phyloP scores from a whole-genome alignment of 2,113 vertebrate genomes.

The Alethe castanea region DNA sequence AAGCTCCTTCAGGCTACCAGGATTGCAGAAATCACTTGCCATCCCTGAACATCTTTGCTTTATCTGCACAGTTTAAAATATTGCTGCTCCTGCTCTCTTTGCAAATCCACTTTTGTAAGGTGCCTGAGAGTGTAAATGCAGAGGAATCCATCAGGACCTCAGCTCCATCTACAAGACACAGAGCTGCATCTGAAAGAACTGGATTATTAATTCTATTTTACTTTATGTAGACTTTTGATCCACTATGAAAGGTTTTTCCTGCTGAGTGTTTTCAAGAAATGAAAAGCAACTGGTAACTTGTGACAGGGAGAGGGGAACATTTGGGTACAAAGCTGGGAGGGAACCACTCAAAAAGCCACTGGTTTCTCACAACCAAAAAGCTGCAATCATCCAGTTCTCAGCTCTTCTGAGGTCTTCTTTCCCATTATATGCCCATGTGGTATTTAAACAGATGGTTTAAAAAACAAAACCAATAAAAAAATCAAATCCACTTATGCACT shows the following conservation, averaged over 20 bases:
- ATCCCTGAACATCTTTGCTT: background rate
- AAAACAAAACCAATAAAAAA: background rate
- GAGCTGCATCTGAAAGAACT: background rate
- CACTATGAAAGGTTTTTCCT: background rate
- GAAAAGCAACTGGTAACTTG: background rate
- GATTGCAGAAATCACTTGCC: background rate
- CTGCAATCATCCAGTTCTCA: background rate
- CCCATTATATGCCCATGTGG: background rate
- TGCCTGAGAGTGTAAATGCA: background rate
- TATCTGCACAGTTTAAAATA: background rate
- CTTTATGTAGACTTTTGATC: background rate
- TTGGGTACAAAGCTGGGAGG: background rate
- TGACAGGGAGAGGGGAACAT: background rate
- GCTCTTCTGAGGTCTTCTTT: background rate
- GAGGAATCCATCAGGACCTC: background rate
- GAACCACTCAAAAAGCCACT: background rate
- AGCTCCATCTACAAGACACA: background rate
- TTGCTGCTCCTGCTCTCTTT: background rate
- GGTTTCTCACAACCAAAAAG: background rate
- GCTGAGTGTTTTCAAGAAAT: background rate
- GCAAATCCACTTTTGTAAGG: background rate
- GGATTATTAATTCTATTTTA: background rate
- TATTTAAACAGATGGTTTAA: background rate
- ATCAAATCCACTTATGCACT: background rate
- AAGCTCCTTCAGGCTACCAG: background rate